Percentiles rank a stretch among this genome's conserved stretches.
phyloP scores from a whole-genome alignment of 2,797 vertebrate species.

The Paguma larvata region DNA sequence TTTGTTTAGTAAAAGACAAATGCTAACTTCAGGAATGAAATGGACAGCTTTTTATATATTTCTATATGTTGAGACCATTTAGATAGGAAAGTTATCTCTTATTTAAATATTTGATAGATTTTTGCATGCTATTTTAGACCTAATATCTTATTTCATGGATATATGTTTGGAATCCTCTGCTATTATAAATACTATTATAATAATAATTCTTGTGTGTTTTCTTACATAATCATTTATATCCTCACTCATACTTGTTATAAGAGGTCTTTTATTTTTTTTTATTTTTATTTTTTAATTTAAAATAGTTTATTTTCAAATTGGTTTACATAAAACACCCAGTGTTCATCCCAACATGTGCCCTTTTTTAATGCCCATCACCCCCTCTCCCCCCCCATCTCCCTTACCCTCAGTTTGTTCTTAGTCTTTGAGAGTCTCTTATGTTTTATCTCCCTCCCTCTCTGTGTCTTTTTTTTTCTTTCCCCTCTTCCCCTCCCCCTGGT shows the following conservation, averaged over 20 bases:
- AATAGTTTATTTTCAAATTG: no score
- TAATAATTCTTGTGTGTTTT: background rate
- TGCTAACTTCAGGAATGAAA: slow-evolving; percentile 9
- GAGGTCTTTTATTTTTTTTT: background rate
- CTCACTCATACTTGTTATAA: background rate
- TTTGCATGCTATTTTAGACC: background rate
- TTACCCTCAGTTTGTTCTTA: no score
- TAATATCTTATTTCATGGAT: background rate
- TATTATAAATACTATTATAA: background rate
- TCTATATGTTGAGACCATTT: slow-evolving; percentile 6
- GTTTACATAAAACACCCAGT: no score
- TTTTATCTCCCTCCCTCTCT: no score
- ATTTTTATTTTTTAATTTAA: no score
- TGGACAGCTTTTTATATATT: background rate
- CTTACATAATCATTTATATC: background rate
- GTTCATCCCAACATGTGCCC: no score
- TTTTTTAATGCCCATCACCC: no score
- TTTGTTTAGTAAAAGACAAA: background rate
- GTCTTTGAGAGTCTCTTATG: no score
- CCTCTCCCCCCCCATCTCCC: no score
- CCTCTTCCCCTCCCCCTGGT: no score
- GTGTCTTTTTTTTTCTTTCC: no score
- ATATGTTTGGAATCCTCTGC: background rate
- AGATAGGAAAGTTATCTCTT: background rate
- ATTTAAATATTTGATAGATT: slow-evolving; percentile 20